phyloP scores from a whole-genome alignment of 2,113 vertebrate genomes.

The Dunckerocampus dactyliophorus region DNA sequence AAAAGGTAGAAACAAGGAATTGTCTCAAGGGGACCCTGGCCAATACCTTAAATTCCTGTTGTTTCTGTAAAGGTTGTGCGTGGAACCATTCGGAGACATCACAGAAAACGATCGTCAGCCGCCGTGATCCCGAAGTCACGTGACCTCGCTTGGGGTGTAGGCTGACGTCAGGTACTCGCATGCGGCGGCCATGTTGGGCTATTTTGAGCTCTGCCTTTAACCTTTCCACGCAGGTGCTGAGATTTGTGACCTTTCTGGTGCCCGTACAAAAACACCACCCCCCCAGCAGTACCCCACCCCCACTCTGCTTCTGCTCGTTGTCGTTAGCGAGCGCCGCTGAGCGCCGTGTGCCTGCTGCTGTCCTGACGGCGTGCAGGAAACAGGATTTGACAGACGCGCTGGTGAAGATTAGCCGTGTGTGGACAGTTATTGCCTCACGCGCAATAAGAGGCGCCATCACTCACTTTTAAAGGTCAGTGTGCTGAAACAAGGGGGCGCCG shows the following conservation, averaged over 20 bases:
- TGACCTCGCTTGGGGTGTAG: not conserved
- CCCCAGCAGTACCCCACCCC: conserved; percentile 15
- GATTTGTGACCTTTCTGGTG: conserved; percentile 65
- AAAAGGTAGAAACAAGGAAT: too few species aligned
- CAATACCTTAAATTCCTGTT: too few species aligned
- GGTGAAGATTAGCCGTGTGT: conserved; percentile 65
- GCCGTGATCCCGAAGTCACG: not conserved
- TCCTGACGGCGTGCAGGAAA: conserved; percentile 42
- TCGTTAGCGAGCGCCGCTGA: conserved; percentile 50
- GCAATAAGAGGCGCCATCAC: conserved; percentile 63
- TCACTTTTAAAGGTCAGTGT: conserved; percentile 70
- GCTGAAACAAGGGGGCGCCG: conserved; percentile 59
- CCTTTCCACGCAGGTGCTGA: conserved; percentile 64
- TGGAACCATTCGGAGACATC: too few species aligned
- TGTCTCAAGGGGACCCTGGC: too few species aligned
- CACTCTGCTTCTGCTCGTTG: conserved; percentile 58
- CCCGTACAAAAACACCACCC: too few species aligned
- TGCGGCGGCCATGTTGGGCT: conserved; percentile 26
- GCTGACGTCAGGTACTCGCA: conserved; percentile 10
- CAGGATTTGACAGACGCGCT: conserved; percentile 56
- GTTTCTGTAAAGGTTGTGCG: too few species aligned
- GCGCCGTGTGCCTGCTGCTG: conserved; percentile 16
- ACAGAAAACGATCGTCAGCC: too few species aligned
- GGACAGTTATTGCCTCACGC: conserved; percentile 70
- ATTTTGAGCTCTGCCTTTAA: conserved; percentile 64